phyloP scores from a whole-genome alignment of 30 jellyfish, hydroid and myxozoan genomes.

The Cassiopea xamachana region DNA sequence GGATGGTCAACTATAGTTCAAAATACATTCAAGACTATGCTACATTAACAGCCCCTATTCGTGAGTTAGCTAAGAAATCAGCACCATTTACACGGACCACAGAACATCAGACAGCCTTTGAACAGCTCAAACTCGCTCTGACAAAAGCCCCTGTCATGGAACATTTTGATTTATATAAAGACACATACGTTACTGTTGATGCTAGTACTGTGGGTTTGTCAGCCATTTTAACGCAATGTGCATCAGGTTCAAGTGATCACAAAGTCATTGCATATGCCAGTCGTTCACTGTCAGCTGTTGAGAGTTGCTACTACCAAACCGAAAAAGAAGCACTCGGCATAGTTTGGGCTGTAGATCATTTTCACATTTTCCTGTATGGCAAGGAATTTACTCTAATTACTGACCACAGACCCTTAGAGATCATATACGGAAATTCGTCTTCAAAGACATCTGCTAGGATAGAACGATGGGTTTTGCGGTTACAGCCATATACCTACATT shows the following conservation, averaged over 20 bases:
- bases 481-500: constrained; percentile 33
- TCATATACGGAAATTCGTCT: constrained; percentile 2
- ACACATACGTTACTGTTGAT: constrained; percentile 29
- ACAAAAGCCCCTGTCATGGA: constrained; percentile 35
- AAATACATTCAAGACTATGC: constrained; percentile 24
- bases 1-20: constrained; percentile 38
- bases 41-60: constrained; percentile 60
- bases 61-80: constrained; percentile 26
- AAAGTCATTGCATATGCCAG: constrained; percentile 48
- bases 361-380: constrained; percentile 46
- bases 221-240: neutral
- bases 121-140: constrained; percentile 20
- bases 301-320: constrained; percentile 49
- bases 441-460: constrained; percentile 57
- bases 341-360: constrained; percentile 37
- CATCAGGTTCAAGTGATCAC: neutral
- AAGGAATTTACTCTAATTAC: constrained; percentile 38
- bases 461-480: constrained; percentile 45
- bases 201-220: constrained; percentile 56
- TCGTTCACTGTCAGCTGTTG: constrained; percentile 12
- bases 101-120: constrained; percentile 39
- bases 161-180: constrained; percentile 30
- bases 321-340: constrained; percentile 62
- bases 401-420: constrained; percentile 54
- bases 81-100: constrained; percentile 12